phyloP scores from a whole-genome alignment of 2,113 vertebrate genomes.

The Phylloscopus trochilus region DNA sequence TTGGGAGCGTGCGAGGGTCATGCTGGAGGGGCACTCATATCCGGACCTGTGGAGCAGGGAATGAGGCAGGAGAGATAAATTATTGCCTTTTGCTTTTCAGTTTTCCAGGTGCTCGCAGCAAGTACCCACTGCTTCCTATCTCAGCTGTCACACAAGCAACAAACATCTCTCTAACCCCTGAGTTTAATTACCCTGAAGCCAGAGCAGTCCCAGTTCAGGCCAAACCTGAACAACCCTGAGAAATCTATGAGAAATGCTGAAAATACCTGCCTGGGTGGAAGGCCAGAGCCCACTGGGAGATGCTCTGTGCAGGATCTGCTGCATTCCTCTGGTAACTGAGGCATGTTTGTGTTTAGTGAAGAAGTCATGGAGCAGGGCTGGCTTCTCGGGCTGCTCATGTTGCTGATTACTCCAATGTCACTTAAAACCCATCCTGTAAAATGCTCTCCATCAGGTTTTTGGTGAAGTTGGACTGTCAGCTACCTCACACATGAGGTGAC shows the following conservation, averaged over 20 bases:
- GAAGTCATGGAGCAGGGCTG: rapidly evolving
- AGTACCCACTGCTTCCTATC: not conserved
- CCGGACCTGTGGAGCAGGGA: not conserved
- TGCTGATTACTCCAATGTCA: not conserved
- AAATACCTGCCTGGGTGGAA: not conserved
- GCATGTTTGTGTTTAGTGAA: not conserved
- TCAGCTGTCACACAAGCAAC: not conserved
- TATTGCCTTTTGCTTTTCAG: slow-evolving; percentile 17
- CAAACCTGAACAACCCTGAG: not conserved
- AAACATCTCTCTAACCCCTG: not conserved
- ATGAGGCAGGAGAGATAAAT: slow-evolving; percentile 24
- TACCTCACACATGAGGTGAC: not conserved
- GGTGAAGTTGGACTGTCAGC: not conserved
- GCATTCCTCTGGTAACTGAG: not conserved
- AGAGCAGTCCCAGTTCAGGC: not conserved
- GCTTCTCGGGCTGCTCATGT: rapidly evolving
- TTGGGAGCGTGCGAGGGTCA: not conserved
- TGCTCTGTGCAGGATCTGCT: not conserved
- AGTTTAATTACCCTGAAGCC: not conserved
- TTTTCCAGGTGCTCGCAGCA: not conserved
- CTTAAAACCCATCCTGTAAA: not conserved
- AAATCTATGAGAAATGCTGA: not conserved
- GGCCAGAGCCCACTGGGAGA: not conserved
- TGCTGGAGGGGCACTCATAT: not conserved
- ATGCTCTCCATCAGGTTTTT: not conserved